These are phyloP conservation scores for Octonoba sinensis DNA, from an alignment of 2,888 invertebrate genomes.

Conservation along the genomic window DNA sequence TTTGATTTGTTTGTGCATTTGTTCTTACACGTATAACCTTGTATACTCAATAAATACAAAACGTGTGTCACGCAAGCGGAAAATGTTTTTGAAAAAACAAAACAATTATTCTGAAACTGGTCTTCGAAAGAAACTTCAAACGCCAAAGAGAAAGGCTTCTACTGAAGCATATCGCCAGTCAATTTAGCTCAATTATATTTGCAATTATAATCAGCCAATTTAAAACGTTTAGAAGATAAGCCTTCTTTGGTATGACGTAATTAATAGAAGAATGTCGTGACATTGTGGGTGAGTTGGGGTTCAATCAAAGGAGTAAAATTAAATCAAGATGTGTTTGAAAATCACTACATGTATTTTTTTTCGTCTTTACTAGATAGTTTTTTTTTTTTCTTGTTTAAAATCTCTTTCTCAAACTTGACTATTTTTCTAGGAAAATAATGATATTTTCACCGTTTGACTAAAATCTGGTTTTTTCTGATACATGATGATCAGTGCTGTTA, in stretches of 20 bases:
- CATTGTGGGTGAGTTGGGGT: not conserved
- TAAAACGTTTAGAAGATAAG: slow-evolving; percentile 17
- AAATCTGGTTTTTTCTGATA: too few species aligned
- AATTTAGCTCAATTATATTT: slow-evolving; percentile 49
- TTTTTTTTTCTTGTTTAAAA: too few species aligned
- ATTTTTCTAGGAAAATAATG: too few species aligned
- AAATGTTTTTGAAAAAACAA: slow-evolving; percentile 46
- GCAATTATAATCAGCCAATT: slow-evolving; percentile 51
- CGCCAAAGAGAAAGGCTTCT: slow-evolving; percentile 11
- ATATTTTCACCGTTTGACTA: too few species aligned
- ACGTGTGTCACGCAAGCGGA: slow-evolving; percentile 50
- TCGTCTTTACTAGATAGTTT: too few species aligned
- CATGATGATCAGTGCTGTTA: too few species aligned
- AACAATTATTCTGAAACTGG: slow-evolving; percentile 35
- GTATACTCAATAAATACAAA: slow-evolving; percentile 40
- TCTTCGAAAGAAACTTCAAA: slow-evolving; percentile 11
- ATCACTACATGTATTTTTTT: too few species aligned
- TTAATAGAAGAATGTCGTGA: slow-evolving; percentile 46
- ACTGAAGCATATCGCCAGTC: slow-evolving; percentile 51
- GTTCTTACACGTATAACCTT: slow-evolving; percentile 49
- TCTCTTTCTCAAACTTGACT: too few species aligned
- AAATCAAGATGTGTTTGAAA: too few species aligned
- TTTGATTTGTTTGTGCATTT: slow-evolving; percentile 26
- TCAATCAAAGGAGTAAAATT: too few species aligned
- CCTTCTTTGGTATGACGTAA: slow-evolving; percentile 22